Percentiles rank a stretch among this genome's conserved stretches.
These are phyloP conservation scores for Drosophila birchii DNA, from an alignment of 2,888 invertebrate genomes.

Conservation along the genomic window DNA sequence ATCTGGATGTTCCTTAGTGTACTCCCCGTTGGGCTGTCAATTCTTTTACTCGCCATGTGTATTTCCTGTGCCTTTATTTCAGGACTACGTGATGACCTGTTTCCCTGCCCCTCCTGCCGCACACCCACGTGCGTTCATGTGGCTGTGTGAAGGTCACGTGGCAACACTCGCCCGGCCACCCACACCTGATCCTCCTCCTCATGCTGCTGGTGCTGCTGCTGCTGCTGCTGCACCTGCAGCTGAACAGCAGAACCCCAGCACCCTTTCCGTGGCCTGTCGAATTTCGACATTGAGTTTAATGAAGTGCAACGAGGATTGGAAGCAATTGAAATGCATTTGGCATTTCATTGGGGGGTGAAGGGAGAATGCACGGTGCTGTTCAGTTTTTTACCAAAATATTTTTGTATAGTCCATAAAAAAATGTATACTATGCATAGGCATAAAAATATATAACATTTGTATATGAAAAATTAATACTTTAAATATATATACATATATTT, in stretches of 20 bases:
- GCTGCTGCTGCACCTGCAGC: constrained; percentile 21
- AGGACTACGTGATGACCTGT: constrained; percentile 29
- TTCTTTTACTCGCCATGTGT: constrained; percentile 20
- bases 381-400: not conserved
- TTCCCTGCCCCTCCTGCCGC: not conserved
- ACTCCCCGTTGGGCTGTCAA: constrained; percentile 12
- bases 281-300: constrained; percentile 68
- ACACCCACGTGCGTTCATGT: constrained; percentile 4
- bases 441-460: too few species aligned
- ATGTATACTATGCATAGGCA: not conserved
- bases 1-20: not conserved
- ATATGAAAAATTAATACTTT: too few species aligned
- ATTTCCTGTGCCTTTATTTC: constrained; percentile 8
- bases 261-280: constrained; percentile 42
- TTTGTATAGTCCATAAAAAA: not conserved
- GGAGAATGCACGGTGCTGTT: not conserved
- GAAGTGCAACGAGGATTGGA: constrained; percentile 72
- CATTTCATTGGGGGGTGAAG: constrained; percentile 1
- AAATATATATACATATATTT: too few species aligned
- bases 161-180: constrained; percentile 33
- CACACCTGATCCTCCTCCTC: not conserved
- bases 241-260: constrained; percentile 10
- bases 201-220: not conserved
- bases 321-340: constrained; percentile 73
- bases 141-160: constrained; percentile 72